Evolutionary conservation across 1,140 invertebrate genomes (phyloP).

Genomic region (Brachystomella parvula): DNA sequence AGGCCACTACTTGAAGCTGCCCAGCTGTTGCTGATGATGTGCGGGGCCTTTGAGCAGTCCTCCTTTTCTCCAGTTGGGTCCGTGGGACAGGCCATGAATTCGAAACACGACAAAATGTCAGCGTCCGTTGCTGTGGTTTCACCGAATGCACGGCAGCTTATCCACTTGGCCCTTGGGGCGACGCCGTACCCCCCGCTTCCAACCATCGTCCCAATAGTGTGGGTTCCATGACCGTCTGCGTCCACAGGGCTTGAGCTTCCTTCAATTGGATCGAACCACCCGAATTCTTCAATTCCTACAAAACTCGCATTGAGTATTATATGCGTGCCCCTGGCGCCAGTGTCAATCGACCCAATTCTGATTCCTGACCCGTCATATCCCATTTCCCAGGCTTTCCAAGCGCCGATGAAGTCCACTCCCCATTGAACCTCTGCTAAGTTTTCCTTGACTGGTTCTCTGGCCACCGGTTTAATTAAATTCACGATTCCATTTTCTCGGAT

Average conservation of each 20-base stretch:
- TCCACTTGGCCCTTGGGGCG: slow-evolving; percentile 7
- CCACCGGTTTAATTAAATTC: neutral
- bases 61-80: neutral
- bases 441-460: neutral
- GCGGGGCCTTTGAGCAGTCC: slow-evolving; percentile 16
- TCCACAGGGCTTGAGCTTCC: neutral
- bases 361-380: neutral
- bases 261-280: neutral
- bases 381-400: neutral
- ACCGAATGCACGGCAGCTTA: slow-evolving; percentile 1
- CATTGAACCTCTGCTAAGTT: neutral
- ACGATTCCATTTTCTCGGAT: neutral
- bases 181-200: slow-evolving; percentile 2
- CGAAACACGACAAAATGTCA: neutral
- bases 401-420: neutral
- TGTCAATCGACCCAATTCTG: neutral
- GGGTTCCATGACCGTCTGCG: neutral
- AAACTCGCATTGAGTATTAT: neutral
- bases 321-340: neutral
- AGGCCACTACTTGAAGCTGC: neutral
- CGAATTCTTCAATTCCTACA: neutral
- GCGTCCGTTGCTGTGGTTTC: neutral
- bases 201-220: neutral
- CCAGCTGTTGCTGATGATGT: slow-evolving; percentile 12
- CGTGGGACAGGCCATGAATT: slow-evolving; percentile 12